These are phyloP conservation scores for Montipora cactus DNA, from an alignment of 64 coral and sea anemone species.

Conservation along the genomic window DNA sequence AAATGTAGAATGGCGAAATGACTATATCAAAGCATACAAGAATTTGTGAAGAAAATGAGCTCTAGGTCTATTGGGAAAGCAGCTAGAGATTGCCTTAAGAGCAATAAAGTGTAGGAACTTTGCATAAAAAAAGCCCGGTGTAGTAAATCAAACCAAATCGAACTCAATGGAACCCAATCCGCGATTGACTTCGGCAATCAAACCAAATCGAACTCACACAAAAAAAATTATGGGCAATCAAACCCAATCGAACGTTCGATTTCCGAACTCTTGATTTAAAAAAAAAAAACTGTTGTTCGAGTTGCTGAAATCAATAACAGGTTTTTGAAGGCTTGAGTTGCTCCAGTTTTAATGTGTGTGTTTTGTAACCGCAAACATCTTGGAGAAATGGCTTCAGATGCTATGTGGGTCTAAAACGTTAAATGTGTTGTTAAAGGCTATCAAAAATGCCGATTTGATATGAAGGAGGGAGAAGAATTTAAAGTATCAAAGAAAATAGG, in stretches of 20 bases:
- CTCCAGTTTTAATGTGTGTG: not conserved
- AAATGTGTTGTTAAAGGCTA: constrained; percentile 47
- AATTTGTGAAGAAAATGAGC: not conserved
- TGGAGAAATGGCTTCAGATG: not conserved
- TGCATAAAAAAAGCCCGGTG: no score
- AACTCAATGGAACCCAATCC: not conserved
- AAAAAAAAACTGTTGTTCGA: no score
- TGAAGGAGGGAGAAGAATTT: constrained; percentile 28
- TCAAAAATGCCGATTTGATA: constrained; percentile 19
- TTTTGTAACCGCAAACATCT: not conserved
- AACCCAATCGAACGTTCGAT: not conserved
- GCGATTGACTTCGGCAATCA: not conserved
- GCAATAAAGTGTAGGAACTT: not conserved
- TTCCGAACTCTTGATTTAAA: not conserved
- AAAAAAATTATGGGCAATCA: not conserved
- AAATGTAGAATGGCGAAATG: not conserved
- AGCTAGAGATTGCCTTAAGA: not conserved
- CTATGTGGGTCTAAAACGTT: not conserved
- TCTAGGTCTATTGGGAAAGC: not conserved
- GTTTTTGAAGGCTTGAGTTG: not conserved
- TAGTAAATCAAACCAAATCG: no score
- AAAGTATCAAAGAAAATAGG: constrained; percentile 38
- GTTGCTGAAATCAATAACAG: no score
- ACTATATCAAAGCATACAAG: not conserved
- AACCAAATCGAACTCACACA: not conserved